phyloP scores from a whole-genome alignment of 2,888 invertebrate species.

The Leptinotarsa rubiginosa region DNA sequence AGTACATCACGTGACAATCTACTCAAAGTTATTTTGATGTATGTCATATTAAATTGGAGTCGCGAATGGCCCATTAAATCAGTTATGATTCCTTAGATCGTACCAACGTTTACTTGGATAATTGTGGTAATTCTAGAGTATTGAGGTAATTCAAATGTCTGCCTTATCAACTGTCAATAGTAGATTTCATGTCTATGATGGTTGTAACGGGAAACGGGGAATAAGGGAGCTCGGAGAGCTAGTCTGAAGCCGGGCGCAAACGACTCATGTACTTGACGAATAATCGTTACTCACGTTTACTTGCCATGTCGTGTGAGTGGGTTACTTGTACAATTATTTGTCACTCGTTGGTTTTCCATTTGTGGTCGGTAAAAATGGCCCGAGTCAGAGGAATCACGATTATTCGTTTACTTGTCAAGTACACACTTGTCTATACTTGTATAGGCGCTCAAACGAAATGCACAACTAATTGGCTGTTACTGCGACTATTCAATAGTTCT shows the following conservation, averaged over 20 bases:
- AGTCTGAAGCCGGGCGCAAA: not conserved
- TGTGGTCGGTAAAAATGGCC: slow-evolving; percentile 34
- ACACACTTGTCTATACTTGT: slow-evolving; percentile 37
- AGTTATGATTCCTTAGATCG: too few species aligned
- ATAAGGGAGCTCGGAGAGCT: too few species aligned
- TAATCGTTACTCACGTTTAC: not conserved
- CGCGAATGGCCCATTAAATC: too few species aligned
- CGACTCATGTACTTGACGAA: not conserved
- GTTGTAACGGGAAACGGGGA: too few species aligned
- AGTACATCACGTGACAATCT: too few species aligned
- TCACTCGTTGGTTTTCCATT: slow-evolving; percentile 21
- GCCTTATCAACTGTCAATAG: too few species aligned
- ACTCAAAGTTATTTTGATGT: too few species aligned
- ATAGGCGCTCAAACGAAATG: slow-evolving; percentile 25
- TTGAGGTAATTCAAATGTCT: too few species aligned
- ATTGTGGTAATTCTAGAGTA: too few species aligned
- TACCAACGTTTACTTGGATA: too few species aligned
- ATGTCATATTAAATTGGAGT: too few species aligned
- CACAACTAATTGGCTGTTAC: slow-evolving; percentile 21
- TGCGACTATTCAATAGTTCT: not conserved
- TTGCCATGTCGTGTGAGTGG: slow-evolving; percentile 10
- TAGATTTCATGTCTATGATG: too few species aligned
- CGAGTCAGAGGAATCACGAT: slow-evolving; percentile 33
- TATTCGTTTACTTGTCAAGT: slow-evolving; percentile 37
- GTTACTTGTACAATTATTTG: slow-evolving; percentile 10